Evolutionary conservation across 2,797 vertebrate species (phyloP).

Genomic region (Esox lucius): DNA sequence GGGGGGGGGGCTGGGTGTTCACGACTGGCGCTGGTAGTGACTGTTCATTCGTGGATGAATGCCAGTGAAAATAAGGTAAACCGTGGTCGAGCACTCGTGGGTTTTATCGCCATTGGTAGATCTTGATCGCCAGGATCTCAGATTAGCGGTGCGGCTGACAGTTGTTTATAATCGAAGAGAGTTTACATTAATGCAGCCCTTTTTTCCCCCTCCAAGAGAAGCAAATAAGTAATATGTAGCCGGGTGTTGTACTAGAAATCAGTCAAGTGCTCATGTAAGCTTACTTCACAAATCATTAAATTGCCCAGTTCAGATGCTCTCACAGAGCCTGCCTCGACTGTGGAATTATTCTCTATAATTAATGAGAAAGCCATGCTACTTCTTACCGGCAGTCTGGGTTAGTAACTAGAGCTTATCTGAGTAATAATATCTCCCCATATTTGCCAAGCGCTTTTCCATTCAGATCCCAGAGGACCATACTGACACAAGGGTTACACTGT

Average conservation of each 20-base stretch:
- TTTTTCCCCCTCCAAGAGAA: no score
- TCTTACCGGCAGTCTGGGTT: conserved; percentile 77
- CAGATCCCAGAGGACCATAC: no score
- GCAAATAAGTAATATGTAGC: no score
- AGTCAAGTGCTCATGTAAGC: no score
- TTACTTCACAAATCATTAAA: conserved; percentile 30
- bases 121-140: background rate
- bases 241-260: background rate
- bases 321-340: conserved; percentile 61
- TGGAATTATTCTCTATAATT: conserved; percentile 96
- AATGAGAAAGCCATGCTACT: conserved; percentile 79
- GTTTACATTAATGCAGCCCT: no score
- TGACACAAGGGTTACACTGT: background rate
- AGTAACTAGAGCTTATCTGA: conserved; percentile 84
- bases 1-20: no score
- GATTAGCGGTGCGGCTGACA: background rate
- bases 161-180: background rate
- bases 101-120: background rate
- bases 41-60: background rate
- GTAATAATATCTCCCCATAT: conserved; percentile 66
- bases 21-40: background rate
- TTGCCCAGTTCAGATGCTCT: conserved; percentile 36
- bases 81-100: background rate
- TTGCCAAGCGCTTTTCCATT: conserved; percentile 46
- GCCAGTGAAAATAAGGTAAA: background rate